Evolutionary conservation across 2,113 vertebrate genomes (phyloP).

Genomic region (Hippoglossus stenolepis): DNA sequence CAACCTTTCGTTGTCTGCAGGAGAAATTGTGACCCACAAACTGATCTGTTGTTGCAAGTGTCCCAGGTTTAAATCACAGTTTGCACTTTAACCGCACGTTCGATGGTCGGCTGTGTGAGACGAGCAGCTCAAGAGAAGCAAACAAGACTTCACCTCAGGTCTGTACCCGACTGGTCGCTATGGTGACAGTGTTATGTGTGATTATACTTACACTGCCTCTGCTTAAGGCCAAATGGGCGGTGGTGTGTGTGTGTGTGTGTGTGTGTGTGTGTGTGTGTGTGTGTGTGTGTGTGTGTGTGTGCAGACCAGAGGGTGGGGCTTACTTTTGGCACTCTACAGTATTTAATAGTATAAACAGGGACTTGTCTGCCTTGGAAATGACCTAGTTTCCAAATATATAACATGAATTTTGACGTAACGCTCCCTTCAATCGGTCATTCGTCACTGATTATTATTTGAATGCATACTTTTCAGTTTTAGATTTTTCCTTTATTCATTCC

Average conservation of each 20-base stretch:
- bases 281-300: too few relatives aligned
- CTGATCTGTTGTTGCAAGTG: too few relatives aligned
- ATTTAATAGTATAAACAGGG: constrained; percentile 52
- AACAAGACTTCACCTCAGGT: constrained; percentile 37
- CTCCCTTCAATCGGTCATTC: neutral
- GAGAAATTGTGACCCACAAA: too few relatives aligned
- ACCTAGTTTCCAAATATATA: constrained; percentile 32
- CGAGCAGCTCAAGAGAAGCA: neutral
- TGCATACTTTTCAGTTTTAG: neutral
- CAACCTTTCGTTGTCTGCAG: too few relatives aligned
- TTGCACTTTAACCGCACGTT: neutral
- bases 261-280: too few relatives aligned
- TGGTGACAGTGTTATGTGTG: constrained; percentile 68
- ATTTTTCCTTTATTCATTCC: neutral
- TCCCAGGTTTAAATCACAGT: neutral
- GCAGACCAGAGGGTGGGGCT: too few relatives aligned
- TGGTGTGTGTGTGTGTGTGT: neutral
- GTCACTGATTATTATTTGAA: neutral
- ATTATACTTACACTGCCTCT: constrained; percentile 44
- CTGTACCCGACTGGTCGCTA: constrained; percentile 49
- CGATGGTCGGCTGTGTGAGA: neutral
- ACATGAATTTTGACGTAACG: neutral
- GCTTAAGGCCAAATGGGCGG: constrained; percentile 56
- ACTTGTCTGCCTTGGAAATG: constrained; percentile 34
- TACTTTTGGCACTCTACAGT: neutral